Evolutionary conservation across 92 coral and sea anemone genomes (phyloP), one percentile per base, ranked within the genome.

Genomic region (Isaurus tuberculatus): DNA sequence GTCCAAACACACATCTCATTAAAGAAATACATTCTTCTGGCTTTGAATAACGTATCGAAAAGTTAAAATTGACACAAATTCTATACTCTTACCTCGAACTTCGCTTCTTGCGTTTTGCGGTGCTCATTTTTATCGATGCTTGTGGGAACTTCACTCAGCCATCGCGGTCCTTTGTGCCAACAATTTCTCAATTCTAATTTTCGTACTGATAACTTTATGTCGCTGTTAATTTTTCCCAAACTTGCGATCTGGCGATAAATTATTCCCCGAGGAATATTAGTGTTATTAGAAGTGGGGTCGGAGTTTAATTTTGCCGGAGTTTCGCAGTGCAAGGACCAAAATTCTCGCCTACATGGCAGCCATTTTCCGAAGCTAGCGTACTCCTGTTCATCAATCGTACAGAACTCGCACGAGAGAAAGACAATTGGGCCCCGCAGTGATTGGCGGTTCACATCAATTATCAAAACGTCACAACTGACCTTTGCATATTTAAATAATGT

Each of bases 61-160:
- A 8, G 61, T 16, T 44, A 77, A 77, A 60, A 23, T 15, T n/a
- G 51, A 32, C 20, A 4, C 19, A 27, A 57, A 77, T 33, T 22
- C 14, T 40, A 10, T 34, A 57, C 36, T 40, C 95, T 73, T 91
- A 93, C 98, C 98, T 93, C 55, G 94, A 91, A 74, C 95, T 93
- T 2, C 98, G 93, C 98, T 92, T 93, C 83, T 93, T 93, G 75
- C 98, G 84, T 55, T 93, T 93, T 36, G 93, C 93, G 42, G 98
- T 91, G 80, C 98, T 93, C 98, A 93, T 93, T 79, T 77, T 77
- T 77, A 77, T 77, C 82, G 82, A 30, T 60, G 11, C 58, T 58
- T 49, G 82, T 77, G 82, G 82, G 82, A 75, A 57, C 70, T 77
- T 77, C 70, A 77, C 20, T 67, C 82, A 77, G 82, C 82, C 82